Base-by-base conservation (phyloP, 2,888 invertebrate species). In the Polymixis flavicincta region DNA sequence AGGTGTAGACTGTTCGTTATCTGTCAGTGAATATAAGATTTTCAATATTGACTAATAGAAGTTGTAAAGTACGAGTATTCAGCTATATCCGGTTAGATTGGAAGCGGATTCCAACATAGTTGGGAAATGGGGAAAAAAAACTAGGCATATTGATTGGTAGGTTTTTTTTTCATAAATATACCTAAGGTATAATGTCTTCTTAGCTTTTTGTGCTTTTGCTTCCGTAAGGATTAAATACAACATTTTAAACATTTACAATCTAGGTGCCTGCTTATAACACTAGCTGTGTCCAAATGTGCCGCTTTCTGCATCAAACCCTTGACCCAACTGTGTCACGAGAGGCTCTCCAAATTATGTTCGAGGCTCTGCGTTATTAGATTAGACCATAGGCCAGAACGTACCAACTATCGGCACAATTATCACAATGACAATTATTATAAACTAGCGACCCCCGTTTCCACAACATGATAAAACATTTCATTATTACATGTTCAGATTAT, bases 281-380 rank as follows among this genome's bases (percentile, higher is more conserved):
- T 13, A 71, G 17, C 17, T 22, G 42, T 54, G 28, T 42, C 28
- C 71, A 42, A 52, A 25, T 42, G 50, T 71, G 22, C 25, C 42
- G 17, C 52, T 71, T 72, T 19, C 28, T 63, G 72, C 52, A 52
- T 71, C 28, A 71, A 72, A 42, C 73, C 17, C 72, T 71, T 72
- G 72, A 72, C 71, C 54, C 52, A 32, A 72, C 42, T 55, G 45
- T 19, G 32, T 73, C n/a, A 55, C 74, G 7, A 73, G 54, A 32
- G 54, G 45, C 54, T 45, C n/a, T 71, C 19, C 45, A 71, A 73
- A 32, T 45, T 74, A 45, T 71, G 32, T n/a, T 71, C 28, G 9
- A n/a, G 9, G 17, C 52, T 72, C 22, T 72, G 5, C 13, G 13
- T 28, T 71, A 22, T 71, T 71, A 37, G 71, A 72, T 71, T 42